Conservation (phyloP, 2,888 invertebrate species). For the Trisateles emortualis region DNA sequence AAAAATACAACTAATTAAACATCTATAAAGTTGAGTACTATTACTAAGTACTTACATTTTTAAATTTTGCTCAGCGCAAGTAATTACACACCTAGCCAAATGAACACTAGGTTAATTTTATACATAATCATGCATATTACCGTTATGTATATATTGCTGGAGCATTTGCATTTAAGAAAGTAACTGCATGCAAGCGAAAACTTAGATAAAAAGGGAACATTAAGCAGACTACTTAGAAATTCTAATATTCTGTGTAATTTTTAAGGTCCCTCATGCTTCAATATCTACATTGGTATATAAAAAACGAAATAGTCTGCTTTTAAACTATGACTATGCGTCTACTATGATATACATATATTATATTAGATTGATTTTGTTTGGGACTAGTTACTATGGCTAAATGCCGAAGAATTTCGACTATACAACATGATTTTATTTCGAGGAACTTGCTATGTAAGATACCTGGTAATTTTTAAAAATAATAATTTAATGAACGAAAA, state of each 20-base stretch:
- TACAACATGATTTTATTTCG: slow-evolving; percentile 7
- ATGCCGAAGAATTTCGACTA: slow-evolving; percentile 1
- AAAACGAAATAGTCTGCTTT: slow-evolving; percentile 29
- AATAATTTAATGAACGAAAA: too few relatives aligned
- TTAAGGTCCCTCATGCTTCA: background rate
- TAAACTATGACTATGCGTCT: slow-evolving; percentile 6
- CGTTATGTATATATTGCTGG: slow-evolving; percentile 31
- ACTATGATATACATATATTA: slow-evolving; percentile 21
- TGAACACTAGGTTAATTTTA: slow-evolving; percentile 75
- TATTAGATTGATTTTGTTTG: slow-evolving; percentile 13
- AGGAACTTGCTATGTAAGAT: slow-evolving; percentile 30
- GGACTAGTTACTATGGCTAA: slow-evolving; percentile 22
- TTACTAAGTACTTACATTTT: slow-evolving; percentile 76
- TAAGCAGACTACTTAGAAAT: slow-evolving; percentile 34
- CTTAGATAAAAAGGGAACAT: slow-evolving; percentile 12
- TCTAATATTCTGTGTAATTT: background rate
- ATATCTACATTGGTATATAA: background rate
- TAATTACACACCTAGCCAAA: slow-evolving; percentile 83
- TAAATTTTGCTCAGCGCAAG: slow-evolving; percentile 84
- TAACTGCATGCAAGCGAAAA: slow-evolving; percentile 56
- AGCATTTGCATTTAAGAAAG: slow-evolving; percentile 31
- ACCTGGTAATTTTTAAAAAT: slow-evolving; percentile 22
- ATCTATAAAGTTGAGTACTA: slow-evolving; percentile 47
- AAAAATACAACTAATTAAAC: slow-evolving; percentile 18
- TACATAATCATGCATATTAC: slow-evolving; percentile 60